Base-by-base conservation (phyloP, 2,888 invertebrate genomes). In the Hyppa rectilinea region DNA sequence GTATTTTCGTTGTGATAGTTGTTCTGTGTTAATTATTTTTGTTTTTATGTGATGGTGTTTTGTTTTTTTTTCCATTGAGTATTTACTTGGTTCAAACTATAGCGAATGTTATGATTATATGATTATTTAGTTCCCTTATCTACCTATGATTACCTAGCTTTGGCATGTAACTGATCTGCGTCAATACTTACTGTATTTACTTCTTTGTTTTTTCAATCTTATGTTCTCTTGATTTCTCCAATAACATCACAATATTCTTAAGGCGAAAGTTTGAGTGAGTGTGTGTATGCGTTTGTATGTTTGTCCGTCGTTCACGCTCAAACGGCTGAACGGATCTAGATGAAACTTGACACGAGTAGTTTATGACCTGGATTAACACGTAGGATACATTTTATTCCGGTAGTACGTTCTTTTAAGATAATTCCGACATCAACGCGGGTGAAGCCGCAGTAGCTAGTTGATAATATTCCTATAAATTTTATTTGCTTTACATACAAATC, bases 1-100 rank as follows among this genome's bases (percentile, higher is more conserved):
- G 31, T n/a, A 52, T 63, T 62, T 71, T 59, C n/a, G 45, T 58
- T 50, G 17, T 56, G 49, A 14, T 71, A 36, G n/a, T 56, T 38
- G 14, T 26, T 38, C 7, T 60, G 29, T 45, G 26, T 29, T 62
- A 47, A 10, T 60, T 52, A 29, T 17, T 56, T 50, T 50, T 36
- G 52, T 10, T 53, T 61, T 36, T 49, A 10, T 9, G 2, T n/a
- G 40, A 59, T 23, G 9, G 4, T 20, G 17, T 49, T 43, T 52
- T 67, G 12, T 49, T 49, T 62, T 38, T 29, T n/a, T 49, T 36
- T n/a, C 1, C 23, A 14, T 14, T 26, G 6, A 26, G 2, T 26
- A 14, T 50, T 12, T 10, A 2, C 9, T 7, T 17, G 1, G 7
- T 31, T 38, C 3, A 38, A 20, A 38, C 4, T 6, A 20, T 14